Evolutionary conservation across 2,797 vertebrate genomes (phyloP), one percentile per base, ranked within the genome.

Genomic region (Clamator glandarius): DNA sequence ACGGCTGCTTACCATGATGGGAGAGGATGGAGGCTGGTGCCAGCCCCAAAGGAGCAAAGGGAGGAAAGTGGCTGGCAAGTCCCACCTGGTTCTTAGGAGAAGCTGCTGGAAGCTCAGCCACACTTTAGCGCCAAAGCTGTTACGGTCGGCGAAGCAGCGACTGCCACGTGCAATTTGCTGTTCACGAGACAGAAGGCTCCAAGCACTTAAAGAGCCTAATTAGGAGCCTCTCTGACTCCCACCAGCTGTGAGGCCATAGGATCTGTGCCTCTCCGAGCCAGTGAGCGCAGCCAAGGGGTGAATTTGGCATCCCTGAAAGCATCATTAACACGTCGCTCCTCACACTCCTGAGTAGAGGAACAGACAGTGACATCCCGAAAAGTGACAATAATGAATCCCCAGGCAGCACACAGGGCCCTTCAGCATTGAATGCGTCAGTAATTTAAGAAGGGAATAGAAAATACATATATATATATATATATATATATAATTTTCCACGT

Each of bases 361-460:
- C 66, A 90, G 92, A 75, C 57, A 85, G 86, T 42, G 79, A 77
- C 92, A 76, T 74, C 82, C 91, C n/a, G 31, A 23, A 44, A 35
- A 91, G 87, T 36, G 61, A 67, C 2, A 6, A 14, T 96, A 96
- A 97, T 94, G 92, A 97, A 93, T 96, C 95, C 93, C 96, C 69
- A 84, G 91, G 69, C 81, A 64, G 80, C 48, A 2, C 9, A 0
- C 6, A 1, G 66, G 59, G 83, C 82, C 46, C 13, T 10, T 77
- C 73, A 46, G 70, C 0, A 2, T 44, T 81, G 59, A 31, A 64
- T 6, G 70, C 68, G 74, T 93, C 95, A 62, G 50, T 76, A 74
- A 74, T 33, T 77, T 21, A 29, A 29, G 79, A 86, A 58, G 67
- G 72, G 35, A 66, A 46, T 33, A 12, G 46, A 4, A 48, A 23